Evolutionary conservation across 2,797 vertebrate species (phyloP), one percentile per base, ranked within the genome.

Genomic region (Rhinatrema bivittatum): DNA sequence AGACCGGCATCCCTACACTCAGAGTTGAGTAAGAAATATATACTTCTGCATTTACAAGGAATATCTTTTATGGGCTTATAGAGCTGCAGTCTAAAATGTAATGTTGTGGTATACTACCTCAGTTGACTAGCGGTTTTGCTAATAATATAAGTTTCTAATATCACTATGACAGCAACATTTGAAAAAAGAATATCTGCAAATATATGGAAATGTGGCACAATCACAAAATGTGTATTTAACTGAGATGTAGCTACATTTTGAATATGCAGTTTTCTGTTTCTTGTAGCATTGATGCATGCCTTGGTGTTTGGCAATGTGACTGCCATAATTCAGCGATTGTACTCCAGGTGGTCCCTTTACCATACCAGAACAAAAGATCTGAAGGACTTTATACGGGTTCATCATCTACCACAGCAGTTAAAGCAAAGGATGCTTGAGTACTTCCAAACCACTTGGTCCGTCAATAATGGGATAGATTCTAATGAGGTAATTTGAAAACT

Each of bases 341-440:
- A 97, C 68, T 96, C 93, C 4, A 87, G 94, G 41, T 97, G 95
- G 93, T 97, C 93, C 13, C 91, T 91, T 38, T 98, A 98, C 72
- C 95, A 98, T 74, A 96, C 91, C 20, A 88, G 91, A 77, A 98
- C 92, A 48, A 98, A 97, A 76, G 94, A 98, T 68, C 70, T 98
- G 42, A 97, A 97, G 65, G 94, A 98, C 66, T 98, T 97, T 56
- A 98, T 97, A 59, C 85, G 93, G 4, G 93, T 98, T 45, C 94
- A 98, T 67, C 94, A 92, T 56, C 79, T 98, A 45, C 94, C 94
- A 16, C 91, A 94, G 62, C 89, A 84, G 66, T 84, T 98, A 39
- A 98, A 97, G 69, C 94, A 98, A 73, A 87, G 94, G 59, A 97
- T 98, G 94, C 73, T 98, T 24, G 94, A 98, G 61, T 98, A 98